Percentiles rank a stretch among this genome's conserved stretches.
phyloP scores from a whole-genome alignment of 2,797 vertebrate genomes.

The Mionectes olivaceus region DNA sequence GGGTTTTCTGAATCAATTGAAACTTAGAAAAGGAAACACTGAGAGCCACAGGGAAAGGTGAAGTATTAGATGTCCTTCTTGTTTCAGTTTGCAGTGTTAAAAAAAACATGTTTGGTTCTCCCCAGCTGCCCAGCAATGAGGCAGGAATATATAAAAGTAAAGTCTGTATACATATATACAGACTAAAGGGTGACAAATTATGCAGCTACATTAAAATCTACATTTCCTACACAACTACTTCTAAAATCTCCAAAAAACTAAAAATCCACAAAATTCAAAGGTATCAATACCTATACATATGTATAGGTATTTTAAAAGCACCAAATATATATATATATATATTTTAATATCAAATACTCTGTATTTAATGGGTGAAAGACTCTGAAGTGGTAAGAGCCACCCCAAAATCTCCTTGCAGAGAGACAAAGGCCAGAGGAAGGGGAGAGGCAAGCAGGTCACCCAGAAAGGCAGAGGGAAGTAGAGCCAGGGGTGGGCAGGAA shows the following conservation, averaged over 20 bases:
- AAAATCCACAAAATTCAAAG: no score
- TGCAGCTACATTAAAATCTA: no score
- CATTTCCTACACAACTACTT: no score
- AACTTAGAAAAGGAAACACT: background rate
- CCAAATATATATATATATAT: no score
- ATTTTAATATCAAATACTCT: background rate
- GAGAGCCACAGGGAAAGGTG: background rate
- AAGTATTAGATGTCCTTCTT: background rate
- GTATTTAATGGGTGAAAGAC: background rate
- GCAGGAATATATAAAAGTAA: background rate
- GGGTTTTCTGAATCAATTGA: background rate
- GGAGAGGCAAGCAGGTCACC: rapidly evolving
- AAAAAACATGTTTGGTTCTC: background rate
- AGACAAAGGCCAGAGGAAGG: background rate
- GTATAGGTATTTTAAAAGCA: background rate
- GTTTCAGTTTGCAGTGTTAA: background rate
- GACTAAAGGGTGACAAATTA: no score
- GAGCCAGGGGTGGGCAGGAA: background rate
- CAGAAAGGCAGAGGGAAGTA: background rate
- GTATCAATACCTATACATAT: no score
- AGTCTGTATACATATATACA: background rate
- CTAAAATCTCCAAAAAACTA: no score
- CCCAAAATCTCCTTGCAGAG: background rate
- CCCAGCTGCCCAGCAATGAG: background rate
- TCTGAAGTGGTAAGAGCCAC: background rate